Evolutionary conservation across 2,797 vertebrate species (phyloP).

Genomic region (Micropoecilia bifurca): DNA sequence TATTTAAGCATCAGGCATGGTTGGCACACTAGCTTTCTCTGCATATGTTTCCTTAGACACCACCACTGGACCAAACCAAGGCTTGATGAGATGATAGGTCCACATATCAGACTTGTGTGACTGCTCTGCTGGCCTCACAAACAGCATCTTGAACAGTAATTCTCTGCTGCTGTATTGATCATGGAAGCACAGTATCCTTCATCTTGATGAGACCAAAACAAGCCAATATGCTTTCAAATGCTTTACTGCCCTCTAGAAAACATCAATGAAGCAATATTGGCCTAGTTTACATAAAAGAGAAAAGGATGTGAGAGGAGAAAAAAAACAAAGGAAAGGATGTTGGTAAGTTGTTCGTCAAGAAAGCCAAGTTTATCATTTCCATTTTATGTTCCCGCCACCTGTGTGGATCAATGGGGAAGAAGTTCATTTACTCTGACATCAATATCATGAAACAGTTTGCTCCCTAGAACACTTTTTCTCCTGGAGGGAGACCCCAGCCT

Average conservation of each 20-base stretch:
- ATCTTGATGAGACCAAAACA: constrained; percentile 72
- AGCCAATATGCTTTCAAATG: constrained; percentile 73
- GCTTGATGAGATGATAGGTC: constrained; percentile 33
- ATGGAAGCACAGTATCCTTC: constrained; percentile 68
- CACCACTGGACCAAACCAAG: constrained; percentile 21
- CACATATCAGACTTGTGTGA: constrained; percentile 20
- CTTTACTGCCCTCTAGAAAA: constrained; percentile 78
- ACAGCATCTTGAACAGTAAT: constrained; percentile 43
- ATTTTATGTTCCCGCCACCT: constrained; percentile 76
- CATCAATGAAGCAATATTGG: constrained; percentile 76
- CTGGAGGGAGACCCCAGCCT: constrained; percentile 39
- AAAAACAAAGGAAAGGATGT: constrained; percentile 61
- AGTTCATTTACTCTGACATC: constrained; percentile 81
- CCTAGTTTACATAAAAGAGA: constrained; percentile 70
- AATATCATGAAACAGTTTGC: constrained; percentile 72
- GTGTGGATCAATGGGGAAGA: constrained; percentile 78
- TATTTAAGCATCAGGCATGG: background rate
- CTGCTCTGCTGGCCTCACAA: constrained; percentile 41
- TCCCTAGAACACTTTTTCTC: constrained; percentile 67
- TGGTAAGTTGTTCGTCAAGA: constrained; percentile 81
- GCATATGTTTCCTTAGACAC: constrained; percentile 35
- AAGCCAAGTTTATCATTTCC: constrained; percentile 80
- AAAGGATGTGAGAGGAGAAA: constrained; percentile 18
- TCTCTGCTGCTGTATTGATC: constrained; percentile 70
- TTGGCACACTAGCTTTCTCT: background rate